Percentiles rank a stretch among this genome's conserved stretches.
Conservation (phyloP, 2,797 vertebrate species). For the Danio choprae region DNA sequence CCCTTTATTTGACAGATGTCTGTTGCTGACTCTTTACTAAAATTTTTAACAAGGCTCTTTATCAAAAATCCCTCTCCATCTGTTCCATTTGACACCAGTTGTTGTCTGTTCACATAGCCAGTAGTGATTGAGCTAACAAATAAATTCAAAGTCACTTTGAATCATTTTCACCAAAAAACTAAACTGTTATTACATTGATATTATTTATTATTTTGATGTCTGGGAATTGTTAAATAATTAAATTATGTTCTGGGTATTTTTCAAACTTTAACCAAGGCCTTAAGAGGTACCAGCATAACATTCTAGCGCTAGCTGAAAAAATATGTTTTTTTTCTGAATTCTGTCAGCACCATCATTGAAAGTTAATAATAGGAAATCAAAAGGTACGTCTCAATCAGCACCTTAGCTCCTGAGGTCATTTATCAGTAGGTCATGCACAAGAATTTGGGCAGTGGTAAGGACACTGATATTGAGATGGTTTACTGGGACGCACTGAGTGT, state of each 20-base stretch:
- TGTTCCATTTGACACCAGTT: conserved; percentile 16
- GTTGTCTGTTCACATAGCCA: conserved; percentile 7
- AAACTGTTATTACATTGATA: no score
- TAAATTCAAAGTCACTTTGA: background rate
- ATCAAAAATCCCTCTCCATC: background rate
- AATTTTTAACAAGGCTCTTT: conserved; percentile 34
- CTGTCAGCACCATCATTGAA: no score
- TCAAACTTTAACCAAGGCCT: conserved; percentile 6
- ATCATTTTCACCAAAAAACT: background rate
- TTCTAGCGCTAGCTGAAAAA: no score
- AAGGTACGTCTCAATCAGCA: no score
- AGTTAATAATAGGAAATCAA: no score
- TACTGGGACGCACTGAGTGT: no score
- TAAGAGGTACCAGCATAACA: no score
- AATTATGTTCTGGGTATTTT: background rate
- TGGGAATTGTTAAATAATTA: background rate
- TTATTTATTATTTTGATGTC: background rate
- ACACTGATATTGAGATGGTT: no score
- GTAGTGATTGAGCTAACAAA: background rate
- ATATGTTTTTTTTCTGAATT: no score
- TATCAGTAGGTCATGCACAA: no score
- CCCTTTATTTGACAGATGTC: background rate
- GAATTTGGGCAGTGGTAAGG: no score
- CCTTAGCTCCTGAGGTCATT: no score
- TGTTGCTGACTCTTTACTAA: background rate